These are phyloP conservation scores for Marmota flaviventris DNA, from an alignment of 2,113 vertebrate genomes.

Conservation along the genomic window DNA sequence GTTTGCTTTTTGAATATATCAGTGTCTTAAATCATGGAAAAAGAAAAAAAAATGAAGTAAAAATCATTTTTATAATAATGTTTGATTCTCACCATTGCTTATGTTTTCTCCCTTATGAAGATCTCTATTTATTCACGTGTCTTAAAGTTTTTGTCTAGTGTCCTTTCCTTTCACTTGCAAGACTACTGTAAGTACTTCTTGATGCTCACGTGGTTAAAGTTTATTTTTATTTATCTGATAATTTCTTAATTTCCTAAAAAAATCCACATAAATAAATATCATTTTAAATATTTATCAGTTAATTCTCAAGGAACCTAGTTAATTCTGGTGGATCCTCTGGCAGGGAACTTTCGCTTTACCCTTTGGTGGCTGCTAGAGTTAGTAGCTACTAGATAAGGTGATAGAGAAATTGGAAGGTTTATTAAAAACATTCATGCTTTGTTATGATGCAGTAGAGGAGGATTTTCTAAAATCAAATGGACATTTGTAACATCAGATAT, in stretches of 20 bases:
- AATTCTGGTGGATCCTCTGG: accelerated
- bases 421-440: neutral
- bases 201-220: no score
- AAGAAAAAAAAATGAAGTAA: neutral
- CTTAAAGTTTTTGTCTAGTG: neutral
- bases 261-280: neutral
- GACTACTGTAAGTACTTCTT: neutral
- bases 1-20: neutral
- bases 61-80: neutral
- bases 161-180: accelerated
- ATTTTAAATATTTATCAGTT: neutral
- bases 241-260: neutral
- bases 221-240: neutral
- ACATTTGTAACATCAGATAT: neutral
- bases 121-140: no score
- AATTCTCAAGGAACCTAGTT: neutral
- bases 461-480: neutral
- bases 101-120: neutral
- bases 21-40: neutral
- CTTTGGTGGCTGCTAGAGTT: neutral
- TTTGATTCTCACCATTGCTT: neutral
- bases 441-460: neutral
- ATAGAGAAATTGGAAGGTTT: neutral
- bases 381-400: neutral
- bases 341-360: no score